These are phyloP conservation scores for Agrypnus murinus DNA, from an alignment of 2,888 invertebrate species.

Conservation along the genomic window DNA sequence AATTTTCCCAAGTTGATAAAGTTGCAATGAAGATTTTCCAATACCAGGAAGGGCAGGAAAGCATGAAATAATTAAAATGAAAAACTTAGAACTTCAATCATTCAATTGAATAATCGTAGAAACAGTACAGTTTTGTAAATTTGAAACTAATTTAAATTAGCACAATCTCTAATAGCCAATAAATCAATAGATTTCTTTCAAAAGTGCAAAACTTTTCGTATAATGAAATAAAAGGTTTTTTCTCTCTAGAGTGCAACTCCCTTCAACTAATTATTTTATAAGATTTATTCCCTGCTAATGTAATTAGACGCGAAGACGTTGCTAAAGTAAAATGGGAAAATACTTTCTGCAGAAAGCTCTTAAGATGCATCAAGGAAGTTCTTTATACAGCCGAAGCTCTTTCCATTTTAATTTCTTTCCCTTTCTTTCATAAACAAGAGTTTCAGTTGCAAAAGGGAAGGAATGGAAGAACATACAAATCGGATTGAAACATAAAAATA, in stretches of 20 bases:
- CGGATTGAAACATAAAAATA: not conserved
- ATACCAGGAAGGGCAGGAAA: constrained; percentile 55
- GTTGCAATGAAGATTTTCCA: constrained; percentile 43
- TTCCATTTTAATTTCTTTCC: constrained; percentile 30
- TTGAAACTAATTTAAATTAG: too few species aligned
- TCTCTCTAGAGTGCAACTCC: constrained; percentile 13
- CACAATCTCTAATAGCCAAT: not conserved
- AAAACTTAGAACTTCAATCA: too few species aligned
- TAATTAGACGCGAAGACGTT: constrained; percentile 34
- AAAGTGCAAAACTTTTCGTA: constrained; percentile 17
- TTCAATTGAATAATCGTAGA: too few species aligned
- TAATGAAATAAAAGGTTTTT: constrained; percentile 35
- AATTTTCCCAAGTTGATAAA: constrained; percentile 42
- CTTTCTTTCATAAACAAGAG: constrained; percentile 17
- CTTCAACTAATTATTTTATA: constrained; percentile 38
- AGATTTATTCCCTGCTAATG: constrained; percentile 42
- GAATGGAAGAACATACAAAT: too few species aligned
- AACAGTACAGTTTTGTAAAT: too few species aligned
- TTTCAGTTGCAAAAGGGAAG: not conserved
- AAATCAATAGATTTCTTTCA: constrained; percentile 18
- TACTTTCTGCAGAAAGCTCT: constrained; percentile 34
- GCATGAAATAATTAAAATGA: constrained; percentile 72
- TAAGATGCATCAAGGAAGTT: constrained; percentile 30
- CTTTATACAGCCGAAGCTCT: constrained; percentile 25
- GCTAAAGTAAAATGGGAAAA: constrained; percentile 33